Percentiles rank a stretch among this genome's conserved stretches.
These are phyloP conservation scores for Delia radicum DNA, from an alignment of 1,140 invertebrate genomes.

Conservation along the genomic window DNA sequence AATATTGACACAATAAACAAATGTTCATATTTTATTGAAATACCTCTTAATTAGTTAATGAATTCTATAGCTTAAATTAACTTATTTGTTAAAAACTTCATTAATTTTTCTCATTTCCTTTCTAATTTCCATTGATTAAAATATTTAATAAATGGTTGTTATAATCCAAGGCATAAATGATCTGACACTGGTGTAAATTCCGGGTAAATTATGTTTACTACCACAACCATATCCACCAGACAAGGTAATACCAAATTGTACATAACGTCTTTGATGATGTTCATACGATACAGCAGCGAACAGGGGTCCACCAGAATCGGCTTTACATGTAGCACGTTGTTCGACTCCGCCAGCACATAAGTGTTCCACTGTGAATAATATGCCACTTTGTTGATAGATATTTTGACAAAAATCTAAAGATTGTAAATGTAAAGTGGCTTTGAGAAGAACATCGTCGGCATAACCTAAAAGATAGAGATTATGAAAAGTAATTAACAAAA, in stretches of 20 bases:
- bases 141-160: not conserved
- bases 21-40: not conserved
- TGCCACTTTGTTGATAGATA: not conserved
- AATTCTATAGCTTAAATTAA: no score
- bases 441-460: constrained; percentile 2
- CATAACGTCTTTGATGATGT: not conserved
- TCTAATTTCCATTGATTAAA: not conserved
- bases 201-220: constrained; percentile 15
- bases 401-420: not conserved
- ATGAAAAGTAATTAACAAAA: not conserved
- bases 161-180: not conserved
- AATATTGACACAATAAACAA: not conserved
- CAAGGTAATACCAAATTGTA: constrained; percentile 9
- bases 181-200: not conserved
- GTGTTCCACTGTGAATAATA: not conserved
- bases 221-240: not conserved
- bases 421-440: not conserved
- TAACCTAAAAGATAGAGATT: not conserved
- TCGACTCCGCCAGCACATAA: not conserved
- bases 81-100: no score
- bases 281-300: not conserved
- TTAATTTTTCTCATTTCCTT: no score
- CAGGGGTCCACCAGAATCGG: constrained; percentile 6
- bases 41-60: not conserved
- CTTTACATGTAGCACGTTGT: not conserved